Evolutionary conservation across 1,140 invertebrate genomes (phyloP).

Genomic region (Diorhabda carinulata): DNA sequence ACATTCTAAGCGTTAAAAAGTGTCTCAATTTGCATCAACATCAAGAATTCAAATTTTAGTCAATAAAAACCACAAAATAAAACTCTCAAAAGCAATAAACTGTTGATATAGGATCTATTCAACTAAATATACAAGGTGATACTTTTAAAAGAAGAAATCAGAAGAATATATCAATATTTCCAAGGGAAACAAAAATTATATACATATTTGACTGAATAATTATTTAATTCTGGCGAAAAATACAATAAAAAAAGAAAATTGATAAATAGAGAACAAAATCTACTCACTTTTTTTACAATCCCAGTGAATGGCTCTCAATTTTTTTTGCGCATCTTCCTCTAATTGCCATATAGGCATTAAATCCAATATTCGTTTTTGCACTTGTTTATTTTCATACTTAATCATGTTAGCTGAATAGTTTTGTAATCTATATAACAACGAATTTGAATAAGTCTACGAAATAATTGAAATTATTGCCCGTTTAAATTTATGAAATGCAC

Average conservation of each 20-base stretch:
- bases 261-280: background rate
- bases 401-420: constrained; percentile 56
- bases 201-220: background rate
- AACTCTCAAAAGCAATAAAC: too few relatives aligned
- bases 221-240: too few relatives aligned
- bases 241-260: background rate
- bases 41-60: too few relatives aligned
- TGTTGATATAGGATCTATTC: too few relatives aligned
- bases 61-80: too few relatives aligned
- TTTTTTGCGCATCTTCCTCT: constrained; percentile 57
- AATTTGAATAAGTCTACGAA: constrained; percentile 43
- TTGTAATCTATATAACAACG: constrained; percentile 55
- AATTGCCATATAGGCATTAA: constrained; percentile 60
- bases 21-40: too few relatives aligned
- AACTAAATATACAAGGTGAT: too few relatives aligned
- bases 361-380: constrained; percentile 56
- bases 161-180: too few relatives aligned
- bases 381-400: constrained; percentile 59
- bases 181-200: background rate
- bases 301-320: constrained; percentile 59
- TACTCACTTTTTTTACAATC: constrained; percentile 51
- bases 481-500: too few relatives aligned
- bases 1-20: too few relatives aligned
- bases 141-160: too few relatives aligned
- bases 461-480: background rate